Evolutionary conservation across 2,113 vertebrate species (phyloP).

Genomic region (Anthoscopus minutus): DNA sequence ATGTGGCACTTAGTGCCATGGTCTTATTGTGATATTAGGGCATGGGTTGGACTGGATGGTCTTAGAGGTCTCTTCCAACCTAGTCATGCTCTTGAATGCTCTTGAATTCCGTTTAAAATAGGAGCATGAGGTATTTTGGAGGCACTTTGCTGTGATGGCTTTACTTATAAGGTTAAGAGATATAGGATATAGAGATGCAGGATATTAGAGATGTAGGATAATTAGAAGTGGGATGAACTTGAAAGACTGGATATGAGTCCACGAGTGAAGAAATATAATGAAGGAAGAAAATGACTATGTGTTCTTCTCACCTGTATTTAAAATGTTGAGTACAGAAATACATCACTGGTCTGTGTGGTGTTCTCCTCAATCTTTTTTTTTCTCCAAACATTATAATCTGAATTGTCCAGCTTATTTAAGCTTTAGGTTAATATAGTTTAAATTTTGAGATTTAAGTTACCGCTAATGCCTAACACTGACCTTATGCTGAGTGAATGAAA

Average conservation of each 20-base stretch:
- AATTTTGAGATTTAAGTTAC: background rate
- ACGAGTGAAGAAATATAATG: background rate
- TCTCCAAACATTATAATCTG: background rate
- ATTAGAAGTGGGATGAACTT: background rate
- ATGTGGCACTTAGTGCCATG: too few species aligned
- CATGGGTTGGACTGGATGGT: too few species aligned
- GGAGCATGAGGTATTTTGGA: background rate
- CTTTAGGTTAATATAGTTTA: background rate
- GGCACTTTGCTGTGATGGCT: background rate
- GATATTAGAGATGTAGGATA: background rate
- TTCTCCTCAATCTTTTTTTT: background rate
- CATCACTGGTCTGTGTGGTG: fast-evolving
- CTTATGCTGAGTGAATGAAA: background rate
- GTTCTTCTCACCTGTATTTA: background rate
- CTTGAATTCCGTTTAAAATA: background rate
- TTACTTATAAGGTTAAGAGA: background rate
- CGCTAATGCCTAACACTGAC: fast-evolving
- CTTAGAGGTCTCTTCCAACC: too few species aligned
- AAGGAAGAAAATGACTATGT: background rate
- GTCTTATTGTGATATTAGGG: too few species aligned
- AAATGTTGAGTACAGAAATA: background rate
- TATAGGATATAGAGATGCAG: too few species aligned
- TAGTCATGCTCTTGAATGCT: too few species aligned
- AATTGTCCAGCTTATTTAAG: background rate
- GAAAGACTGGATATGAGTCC: background rate